phyloP scores from a whole-genome alignment of 2,797 vertebrate genomes.

The Acipenser transmontanus region DNA sequence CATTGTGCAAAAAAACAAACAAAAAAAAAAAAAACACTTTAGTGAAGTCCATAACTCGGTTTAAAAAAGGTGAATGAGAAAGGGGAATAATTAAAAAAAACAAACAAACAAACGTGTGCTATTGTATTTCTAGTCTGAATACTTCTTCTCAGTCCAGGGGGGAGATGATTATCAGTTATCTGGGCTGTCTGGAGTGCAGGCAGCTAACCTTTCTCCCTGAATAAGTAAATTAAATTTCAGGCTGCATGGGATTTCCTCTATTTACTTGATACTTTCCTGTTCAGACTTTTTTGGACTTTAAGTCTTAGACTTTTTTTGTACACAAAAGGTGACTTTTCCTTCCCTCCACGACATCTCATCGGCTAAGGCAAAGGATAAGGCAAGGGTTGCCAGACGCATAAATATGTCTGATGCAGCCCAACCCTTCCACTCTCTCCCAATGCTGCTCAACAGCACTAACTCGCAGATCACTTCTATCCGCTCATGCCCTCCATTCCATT shows the following conservation, averaged over 20 bases:
- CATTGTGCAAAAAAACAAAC: too few relatives aligned
- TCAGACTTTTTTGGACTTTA: conserved; percentile 52
- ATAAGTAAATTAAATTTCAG: conserved; percentile 55
- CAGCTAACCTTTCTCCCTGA: conserved; percentile 40
- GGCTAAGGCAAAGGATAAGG: conserved; percentile 40
- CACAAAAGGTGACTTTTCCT: conserved; percentile 67
- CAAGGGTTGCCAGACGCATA: conserved; percentile 60
- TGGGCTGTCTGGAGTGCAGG: conserved; percentile 8
- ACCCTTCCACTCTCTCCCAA: conserved; percentile 19
- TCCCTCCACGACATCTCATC: conserved; percentile 64
- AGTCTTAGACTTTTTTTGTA: conserved; percentile 59
- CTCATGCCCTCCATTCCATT: background rate
- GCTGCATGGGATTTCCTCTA: conserved; percentile 65
- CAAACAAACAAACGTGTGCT: too few relatives aligned
- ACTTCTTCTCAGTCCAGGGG: too few relatives aligned
- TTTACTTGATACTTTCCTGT: conserved; percentile 68
- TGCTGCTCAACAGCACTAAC: background rate
- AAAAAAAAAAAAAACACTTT: too few relatives aligned
- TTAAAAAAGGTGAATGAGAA: too few relatives aligned
- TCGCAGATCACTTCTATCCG: accelerated
- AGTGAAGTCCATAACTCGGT: too few relatives aligned
- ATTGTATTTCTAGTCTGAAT: too few relatives aligned
- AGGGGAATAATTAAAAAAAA: too few relatives aligned
- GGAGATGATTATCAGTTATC: too few relatives aligned
- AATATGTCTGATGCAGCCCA: conserved; percentile 50